Evolutionary conservation across 2,888 invertebrate genomes (phyloP).

Genomic region (Aspidiotus rigidus): DNA sequence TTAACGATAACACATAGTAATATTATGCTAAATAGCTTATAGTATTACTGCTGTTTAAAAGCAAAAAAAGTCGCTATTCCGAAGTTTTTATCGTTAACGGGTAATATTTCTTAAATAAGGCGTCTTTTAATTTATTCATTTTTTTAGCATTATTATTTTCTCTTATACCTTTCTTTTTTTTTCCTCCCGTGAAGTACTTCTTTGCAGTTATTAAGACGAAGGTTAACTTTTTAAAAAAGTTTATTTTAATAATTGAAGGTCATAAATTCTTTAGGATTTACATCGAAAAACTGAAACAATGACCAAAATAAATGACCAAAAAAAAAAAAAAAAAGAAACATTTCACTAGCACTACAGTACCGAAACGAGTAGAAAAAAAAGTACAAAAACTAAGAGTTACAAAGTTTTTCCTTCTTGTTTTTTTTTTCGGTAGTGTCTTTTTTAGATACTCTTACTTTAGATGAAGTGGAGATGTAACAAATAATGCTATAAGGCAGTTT

Average conservation of each 20-base stretch:
- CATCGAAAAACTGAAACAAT: constrained; percentile 5
- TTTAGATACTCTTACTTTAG: background rate
- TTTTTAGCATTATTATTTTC: background rate
- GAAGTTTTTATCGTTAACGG: constrained; percentile 32
- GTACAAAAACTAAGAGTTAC: background rate
- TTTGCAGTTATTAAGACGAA: constrained; percentile 26
- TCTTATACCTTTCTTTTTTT: background rate
- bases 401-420: background rate
- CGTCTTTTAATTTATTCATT: constrained; percentile 25
- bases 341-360: background rate
- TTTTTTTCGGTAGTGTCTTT: background rate
- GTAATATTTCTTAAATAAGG: constrained; percentile 22
- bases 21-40: no score
- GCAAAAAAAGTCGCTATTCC: constrained; percentile 19
- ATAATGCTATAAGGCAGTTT: constrained; percentile 4
- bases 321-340: constrained; percentile 3
- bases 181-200: background rate
- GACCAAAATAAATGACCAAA: background rate
- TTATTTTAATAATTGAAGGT: constrained; percentile 32
- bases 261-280: constrained; percentile 31
- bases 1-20: no score
- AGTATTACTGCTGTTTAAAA: constrained; percentile 3
- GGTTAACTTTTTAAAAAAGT: constrained; percentile 30
- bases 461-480: background rate
- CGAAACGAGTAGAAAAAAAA: background rate